phyloP scores from a whole-genome alignment of 2,888 invertebrate genomes.

The Drosophila niveifrons region DNA sequence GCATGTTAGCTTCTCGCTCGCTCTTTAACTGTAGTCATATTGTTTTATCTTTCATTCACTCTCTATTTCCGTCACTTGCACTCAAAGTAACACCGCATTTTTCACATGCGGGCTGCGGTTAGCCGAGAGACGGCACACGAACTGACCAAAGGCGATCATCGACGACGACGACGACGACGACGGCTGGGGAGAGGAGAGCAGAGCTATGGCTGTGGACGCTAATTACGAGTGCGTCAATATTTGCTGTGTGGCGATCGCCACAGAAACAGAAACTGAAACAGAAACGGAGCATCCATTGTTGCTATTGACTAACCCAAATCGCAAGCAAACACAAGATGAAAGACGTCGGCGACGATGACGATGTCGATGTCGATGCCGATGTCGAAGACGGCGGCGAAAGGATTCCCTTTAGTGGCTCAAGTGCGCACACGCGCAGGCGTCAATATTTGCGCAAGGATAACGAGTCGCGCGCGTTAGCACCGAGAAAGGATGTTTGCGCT shows the following conservation, averaged over 20 bases:
- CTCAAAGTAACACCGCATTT: conserved; percentile 40
- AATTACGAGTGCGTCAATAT: conserved; percentile 66
- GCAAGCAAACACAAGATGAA: conserved; percentile 55
- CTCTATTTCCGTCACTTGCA: conserved; percentile 1
- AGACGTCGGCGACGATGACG: conserved; percentile 47
- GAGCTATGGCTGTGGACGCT: conserved; percentile 30
- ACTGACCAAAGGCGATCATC: conserved; percentile 46
- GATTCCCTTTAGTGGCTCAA: conserved; percentile 64
- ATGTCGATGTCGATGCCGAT: conserved; percentile 19
- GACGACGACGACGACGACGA: conserved; percentile 12
- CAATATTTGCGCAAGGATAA: conserved; percentile 78
- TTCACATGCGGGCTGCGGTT: conserved; percentile 72
- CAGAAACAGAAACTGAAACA: conserved; percentile 33
- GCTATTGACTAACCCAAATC: conserved; percentile 66
- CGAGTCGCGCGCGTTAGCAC: conserved; percentile 55
- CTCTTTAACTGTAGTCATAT: neutral
- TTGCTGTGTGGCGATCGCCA: conserved; percentile 48
- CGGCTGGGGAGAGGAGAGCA: conserved; percentile 2
- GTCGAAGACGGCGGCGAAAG: conserved; percentile 56
- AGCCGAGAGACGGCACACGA: conserved; percentile 57
- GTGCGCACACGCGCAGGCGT: conserved; percentile 72
- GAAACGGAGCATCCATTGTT: conserved; percentile 53
- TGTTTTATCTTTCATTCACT: neutral
- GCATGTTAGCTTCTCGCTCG: conserved; percentile 10
- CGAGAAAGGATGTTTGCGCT: conserved; percentile 77